A percentile compares a stretch with the other conserved stretches of the same genome.
phyloP scores from a whole-genome alignment of 1,140 invertebrate species.

The Coptotermes formosanus region DNA sequence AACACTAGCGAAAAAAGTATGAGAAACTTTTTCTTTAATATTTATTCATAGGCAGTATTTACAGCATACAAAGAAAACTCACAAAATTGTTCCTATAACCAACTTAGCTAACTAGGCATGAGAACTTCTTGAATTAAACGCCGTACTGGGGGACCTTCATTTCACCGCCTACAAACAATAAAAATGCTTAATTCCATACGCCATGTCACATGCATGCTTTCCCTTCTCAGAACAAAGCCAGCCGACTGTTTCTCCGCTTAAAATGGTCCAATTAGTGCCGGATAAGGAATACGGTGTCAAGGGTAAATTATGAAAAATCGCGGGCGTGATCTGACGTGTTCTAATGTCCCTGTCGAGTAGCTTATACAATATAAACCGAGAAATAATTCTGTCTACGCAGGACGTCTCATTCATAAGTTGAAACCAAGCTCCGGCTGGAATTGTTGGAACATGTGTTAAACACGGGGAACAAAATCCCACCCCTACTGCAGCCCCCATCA shows the following conservation, averaged over 20 bases:
- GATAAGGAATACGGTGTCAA: background rate
- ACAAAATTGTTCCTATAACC: too few relatives aligned
- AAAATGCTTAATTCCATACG: background rate
- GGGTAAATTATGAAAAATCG: background rate
- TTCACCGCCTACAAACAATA: background rate
- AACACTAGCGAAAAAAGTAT: too few relatives aligned
- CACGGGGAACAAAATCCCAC: background rate
- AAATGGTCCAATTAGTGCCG: background rate
- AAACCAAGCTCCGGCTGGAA: background rate
- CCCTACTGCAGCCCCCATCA: background rate
- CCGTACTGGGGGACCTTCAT: background rate
- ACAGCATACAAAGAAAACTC: too few relatives aligned
- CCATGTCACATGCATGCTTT: background rate
- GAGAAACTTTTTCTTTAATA: too few relatives aligned
- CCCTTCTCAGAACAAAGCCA: background rate
- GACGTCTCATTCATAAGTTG: slow-evolving; percentile 10
- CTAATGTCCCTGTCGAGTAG: background rate
- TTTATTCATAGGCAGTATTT: too few relatives aligned
- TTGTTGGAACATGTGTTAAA: slow-evolving; percentile 9
- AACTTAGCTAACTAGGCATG: too few relatives aligned
- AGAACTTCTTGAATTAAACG: background rate
- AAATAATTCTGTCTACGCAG: background rate
- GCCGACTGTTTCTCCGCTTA: background rate
- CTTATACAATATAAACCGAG: background rate
- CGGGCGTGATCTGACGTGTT: background rate